phyloP scores from a whole-genome alignment of 2,113 vertebrate species.

The Hipposideros armiger region DNA sequence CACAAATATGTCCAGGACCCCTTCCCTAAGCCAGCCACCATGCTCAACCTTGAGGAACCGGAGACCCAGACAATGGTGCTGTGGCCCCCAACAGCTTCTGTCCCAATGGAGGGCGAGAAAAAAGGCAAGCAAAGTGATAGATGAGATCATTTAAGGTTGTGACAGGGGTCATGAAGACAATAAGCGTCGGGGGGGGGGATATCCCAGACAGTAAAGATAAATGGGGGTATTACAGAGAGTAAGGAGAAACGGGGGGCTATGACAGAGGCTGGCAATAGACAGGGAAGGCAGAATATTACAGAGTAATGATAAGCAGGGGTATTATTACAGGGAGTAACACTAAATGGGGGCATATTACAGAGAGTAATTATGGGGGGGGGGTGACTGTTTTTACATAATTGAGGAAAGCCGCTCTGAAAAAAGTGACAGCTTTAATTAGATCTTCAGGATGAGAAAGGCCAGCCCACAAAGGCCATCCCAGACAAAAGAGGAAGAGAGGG shows the following conservation, averaged over 20 bases:
- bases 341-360: no score
- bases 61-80: background rate
- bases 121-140: accelerated
- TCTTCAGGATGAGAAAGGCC: background rate
- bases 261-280: background rate
- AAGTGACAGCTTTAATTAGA: background rate
- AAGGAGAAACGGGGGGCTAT: accelerated
- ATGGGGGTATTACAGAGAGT: accelerated
- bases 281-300: no score
- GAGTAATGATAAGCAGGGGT: background rate
- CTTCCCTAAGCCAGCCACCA: background rate
- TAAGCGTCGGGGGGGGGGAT: no score
- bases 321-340: background rate
- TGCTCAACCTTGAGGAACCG: background rate
- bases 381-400: no score
- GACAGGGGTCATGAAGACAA: background rate
- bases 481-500: background rate
- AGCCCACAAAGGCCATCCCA: background rate
- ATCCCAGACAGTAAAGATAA: no score
- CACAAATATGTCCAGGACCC: background rate
- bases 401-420: background rate
- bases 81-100: background rate
- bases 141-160: accelerated
- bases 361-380: accelerated
- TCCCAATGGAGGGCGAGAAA: background rate